Evolutionary conservation across 1,140 invertebrate genomes (phyloP).

Genomic region (Belonocnema kinseyi): DNA sequence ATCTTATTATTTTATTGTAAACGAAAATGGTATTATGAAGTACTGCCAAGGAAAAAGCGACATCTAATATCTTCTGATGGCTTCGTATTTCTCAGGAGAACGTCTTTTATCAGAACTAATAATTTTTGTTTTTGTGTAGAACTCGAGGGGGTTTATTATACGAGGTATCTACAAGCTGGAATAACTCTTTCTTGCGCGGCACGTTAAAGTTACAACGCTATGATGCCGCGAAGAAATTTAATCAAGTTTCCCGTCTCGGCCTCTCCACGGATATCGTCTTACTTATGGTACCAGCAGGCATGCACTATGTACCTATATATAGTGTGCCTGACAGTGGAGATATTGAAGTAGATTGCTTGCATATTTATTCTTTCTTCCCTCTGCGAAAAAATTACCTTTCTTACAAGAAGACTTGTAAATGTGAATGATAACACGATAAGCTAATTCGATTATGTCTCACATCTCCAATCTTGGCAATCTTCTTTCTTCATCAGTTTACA

Average conservation of each 20-base stretch:
- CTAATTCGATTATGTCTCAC: too few relatives aligned
- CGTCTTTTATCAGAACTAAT: constrained; percentile 4
- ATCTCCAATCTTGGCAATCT: too few relatives aligned
- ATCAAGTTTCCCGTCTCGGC: neutral
- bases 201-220: neutral
- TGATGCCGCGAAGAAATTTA: constrained; percentile 16
- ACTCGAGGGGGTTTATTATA: constrained; percentile 6
- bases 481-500: too few relatives aligned
- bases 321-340: neutral
- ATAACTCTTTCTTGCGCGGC: too few relatives aligned
- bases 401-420: too few relatives aligned
- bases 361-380: neutral
- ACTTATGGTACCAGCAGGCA: constrained; percentile 8
- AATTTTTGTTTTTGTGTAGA: constrained; percentile 6
- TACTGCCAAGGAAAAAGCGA: neutral
- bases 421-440: too few relatives aligned
- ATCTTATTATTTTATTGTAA: neutral
- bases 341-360: neutral
- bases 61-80: neutral
- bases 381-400: too few relatives aligned
- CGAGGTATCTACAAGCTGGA: neutral
- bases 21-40: neutral
- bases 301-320: neutral
- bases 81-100: neutral
- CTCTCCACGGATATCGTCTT: neutral